phyloP scores from a whole-genome alignment of 2,888 invertebrate genomes.

The Nemapogon koenigi region DNA sequence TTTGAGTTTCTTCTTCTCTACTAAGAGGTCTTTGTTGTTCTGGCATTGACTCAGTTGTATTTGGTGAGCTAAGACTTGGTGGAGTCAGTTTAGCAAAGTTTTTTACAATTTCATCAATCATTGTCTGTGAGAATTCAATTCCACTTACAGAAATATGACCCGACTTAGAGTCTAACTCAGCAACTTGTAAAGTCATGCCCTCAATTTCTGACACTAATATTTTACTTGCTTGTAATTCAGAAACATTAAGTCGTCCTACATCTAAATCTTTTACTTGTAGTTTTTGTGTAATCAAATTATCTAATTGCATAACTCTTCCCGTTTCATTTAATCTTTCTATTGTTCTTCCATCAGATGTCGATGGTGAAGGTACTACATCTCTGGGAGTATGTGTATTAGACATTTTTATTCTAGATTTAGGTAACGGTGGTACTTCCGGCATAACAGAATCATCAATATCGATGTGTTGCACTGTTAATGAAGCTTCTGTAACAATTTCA shows the following conservation, averaged over 20 bases:
- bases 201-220: slow-evolving; percentile 84
- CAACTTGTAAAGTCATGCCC: slow-evolving; percentile 73
- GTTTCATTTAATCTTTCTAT: slow-evolving; percentile 39
- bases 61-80: slow-evolving; percentile 16
- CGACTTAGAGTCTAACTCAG: slow-evolving; percentile 74
- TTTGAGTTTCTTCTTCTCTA: slow-evolving; percentile 51
- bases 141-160: slow-evolving; percentile 72
- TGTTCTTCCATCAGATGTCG: slow-evolving; percentile 27
- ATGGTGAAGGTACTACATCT: slow-evolving; percentile 18
- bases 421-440: slow-evolving; percentile 52
- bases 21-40: slow-evolving; percentile 31
- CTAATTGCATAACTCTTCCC: slow-evolving; percentile 42
- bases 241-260: slow-evolving; percentile 79
- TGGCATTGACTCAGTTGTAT: slow-evolving; percentile 17
- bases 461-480: slow-evolving; percentile 70
- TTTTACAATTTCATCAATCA: slow-evolving; percentile 71
- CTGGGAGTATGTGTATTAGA: slow-evolving; percentile 22
- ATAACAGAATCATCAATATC: slow-evolving; percentile 56
- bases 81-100: slow-evolving; percentile 58
- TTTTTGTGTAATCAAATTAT: slow-evolving; percentile 64
- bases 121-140: slow-evolving; percentile 71
- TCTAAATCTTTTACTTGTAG: slow-evolving; percentile 78
- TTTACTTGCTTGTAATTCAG: slow-evolving; percentile 79
- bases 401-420: slow-evolving; percentile 31
- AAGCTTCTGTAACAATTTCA: slow-evolving; percentile 71